phyloP scores from a whole-genome alignment of 2,113 vertebrate genomes.

The Calyptomena viridis region DNA sequence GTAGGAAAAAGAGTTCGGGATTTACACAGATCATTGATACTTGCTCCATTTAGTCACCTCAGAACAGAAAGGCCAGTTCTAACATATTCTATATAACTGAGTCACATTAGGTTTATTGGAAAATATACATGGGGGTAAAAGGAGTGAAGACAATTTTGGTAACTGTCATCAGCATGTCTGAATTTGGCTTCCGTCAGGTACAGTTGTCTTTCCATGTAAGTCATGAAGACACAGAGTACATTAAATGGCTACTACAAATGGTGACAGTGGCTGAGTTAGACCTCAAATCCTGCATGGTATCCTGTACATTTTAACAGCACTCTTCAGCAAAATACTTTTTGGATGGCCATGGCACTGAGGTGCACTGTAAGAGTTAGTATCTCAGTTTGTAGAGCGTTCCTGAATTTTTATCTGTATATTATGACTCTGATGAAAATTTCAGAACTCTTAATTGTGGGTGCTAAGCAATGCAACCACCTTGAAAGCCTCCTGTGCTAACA shows the following conservation, averaged over 20 bases:
- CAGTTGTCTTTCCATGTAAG: neutral
- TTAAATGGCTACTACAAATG: neutral
- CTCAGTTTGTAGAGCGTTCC: neutral
- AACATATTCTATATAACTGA: neutral
- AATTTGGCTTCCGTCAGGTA: neutral
- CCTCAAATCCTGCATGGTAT: neutral
- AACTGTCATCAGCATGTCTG: neutral
- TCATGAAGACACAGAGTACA: neutral
- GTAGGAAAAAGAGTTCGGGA: neutral
- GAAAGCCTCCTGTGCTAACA: neutral
- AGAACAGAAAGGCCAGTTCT: neutral
- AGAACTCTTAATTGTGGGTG: neutral
- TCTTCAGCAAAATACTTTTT: neutral
- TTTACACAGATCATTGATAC: neutral
- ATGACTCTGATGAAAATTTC: neutral
- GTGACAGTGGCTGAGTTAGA: neutral
- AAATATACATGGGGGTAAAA: neutral
- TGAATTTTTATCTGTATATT: neutral
- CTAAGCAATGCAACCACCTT: neutral
- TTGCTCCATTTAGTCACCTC: neutral
- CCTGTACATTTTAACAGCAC: neutral
- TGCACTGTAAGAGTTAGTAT: neutral
- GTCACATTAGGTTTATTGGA: neutral
- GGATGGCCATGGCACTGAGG: neutral
- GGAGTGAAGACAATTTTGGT: neutral